A percentile compares a stretch with the other conserved stretches of the same genome.
phyloP scores from a whole-genome alignment of 35 echinoderm and acorn worm genomes.

The Stichopus chloronotus region DNA sequence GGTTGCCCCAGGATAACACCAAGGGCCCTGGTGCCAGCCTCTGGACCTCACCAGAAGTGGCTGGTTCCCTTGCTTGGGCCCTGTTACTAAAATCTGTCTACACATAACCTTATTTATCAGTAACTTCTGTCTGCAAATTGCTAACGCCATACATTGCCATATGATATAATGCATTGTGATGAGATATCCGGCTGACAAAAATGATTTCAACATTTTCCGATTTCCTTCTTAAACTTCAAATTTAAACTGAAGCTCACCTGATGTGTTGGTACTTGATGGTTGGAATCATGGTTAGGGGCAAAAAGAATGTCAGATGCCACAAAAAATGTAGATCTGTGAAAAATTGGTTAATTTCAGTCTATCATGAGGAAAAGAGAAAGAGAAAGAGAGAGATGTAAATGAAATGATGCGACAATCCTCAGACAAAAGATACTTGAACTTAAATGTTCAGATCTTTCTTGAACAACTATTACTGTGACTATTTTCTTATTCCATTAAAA shows the following conservation, averaged over 20 bases:
- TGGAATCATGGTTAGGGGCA: constrained; percentile 1
- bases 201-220: too few relatives aligned
- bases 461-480: too few relatives aligned
- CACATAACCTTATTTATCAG: too few relatives aligned
- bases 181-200: too few relatives aligned
- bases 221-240: not conserved
- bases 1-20: too few relatives aligned
- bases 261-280: constrained; percentile 4
- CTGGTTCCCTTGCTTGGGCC: too few relatives aligned
- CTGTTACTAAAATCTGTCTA: too few relatives aligned
- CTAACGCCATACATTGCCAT: too few relatives aligned
- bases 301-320: constrained; percentile 17
- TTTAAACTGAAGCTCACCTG: not conserved
- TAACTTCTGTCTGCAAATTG: too few relatives aligned
- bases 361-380: not conserved
- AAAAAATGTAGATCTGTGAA: constrained; percentile 35
- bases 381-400: not conserved
- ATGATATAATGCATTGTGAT: too few relatives aligned
- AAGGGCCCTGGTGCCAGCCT: too few relatives aligned
- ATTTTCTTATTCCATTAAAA: not conserved
- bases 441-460: not conserved
- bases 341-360: not conserved
- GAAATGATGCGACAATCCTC: not conserved
- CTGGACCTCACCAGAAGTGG: too few relatives aligned
- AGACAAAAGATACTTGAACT: not conserved